Conservation (phyloP, 2,888 invertebrate genomes). For the Apotomis capreana region DNA sequence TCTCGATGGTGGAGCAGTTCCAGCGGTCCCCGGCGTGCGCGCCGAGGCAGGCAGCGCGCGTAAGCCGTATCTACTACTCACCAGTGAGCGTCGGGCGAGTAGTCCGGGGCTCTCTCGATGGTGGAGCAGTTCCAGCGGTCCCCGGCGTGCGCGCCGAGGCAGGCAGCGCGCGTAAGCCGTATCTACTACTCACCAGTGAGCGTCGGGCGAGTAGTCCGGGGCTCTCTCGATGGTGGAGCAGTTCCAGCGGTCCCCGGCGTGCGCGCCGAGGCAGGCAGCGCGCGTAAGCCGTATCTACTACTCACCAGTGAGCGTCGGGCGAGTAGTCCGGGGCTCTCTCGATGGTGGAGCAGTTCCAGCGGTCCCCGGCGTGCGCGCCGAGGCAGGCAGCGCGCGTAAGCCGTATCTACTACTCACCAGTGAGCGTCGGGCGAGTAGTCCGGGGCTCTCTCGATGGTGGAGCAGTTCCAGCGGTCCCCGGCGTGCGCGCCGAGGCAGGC, state of each 20-base stretch:
- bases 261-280: slow-evolving; percentile 87
- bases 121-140: slow-evolving; percentile 94
- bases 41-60: slow-evolving; percentile 87
- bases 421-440: slow-evolving; percentile 88
- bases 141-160: slow-evolving; percentile 87
- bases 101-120: slow-evolving; percentile 87
- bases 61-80: slow-evolving; percentile 73
- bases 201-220: slow-evolving; percentile 89
- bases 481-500: slow-evolving; percentile 89
- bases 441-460: slow-evolving; percentile 88
- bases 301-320: slow-evolving; percentile 89
- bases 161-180: slow-evolving; percentile 86
- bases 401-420: slow-evolving; percentile 81
- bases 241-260: slow-evolving; percentile 91
- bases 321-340: slow-evolving; percentile 87
- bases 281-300: slow-evolving; percentile 78
- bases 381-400: slow-evolving; percentile 88
- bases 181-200: slow-evolving; percentile 84
- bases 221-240: slow-evolving; percentile 89
- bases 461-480: slow-evolving; percentile 93
- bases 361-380: slow-evolving; percentile 86
- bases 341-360: slow-evolving; percentile 94
- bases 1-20: slow-evolving; percentile 91
- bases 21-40: slow-evolving; percentile 89
- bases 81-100: slow-evolving; percentile 90